These are phyloP conservation scores for Kryphioiulus occultus DNA, from an alignment of 2,888 invertebrate species.

Conservation along the genomic window DNA sequence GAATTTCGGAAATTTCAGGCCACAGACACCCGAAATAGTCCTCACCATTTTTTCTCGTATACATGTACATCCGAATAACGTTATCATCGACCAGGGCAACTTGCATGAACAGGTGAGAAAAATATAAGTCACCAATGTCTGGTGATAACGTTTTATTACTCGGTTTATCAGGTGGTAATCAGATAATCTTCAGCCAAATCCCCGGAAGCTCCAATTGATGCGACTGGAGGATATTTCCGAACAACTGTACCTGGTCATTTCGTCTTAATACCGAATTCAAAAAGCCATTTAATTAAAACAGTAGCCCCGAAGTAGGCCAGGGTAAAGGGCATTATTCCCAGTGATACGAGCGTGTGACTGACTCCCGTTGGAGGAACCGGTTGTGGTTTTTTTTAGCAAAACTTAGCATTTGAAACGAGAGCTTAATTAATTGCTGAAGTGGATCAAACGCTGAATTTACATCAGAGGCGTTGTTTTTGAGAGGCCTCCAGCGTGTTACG, in stretches of 20 bases:
- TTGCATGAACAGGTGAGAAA: background rate
- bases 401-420: background rate
- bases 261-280: background rate
- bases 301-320: slow-evolving; percentile 9
- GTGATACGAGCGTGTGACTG: background rate
- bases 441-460: background rate
- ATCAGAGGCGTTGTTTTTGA: background rate
- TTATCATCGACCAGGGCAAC: too few relatives aligned
- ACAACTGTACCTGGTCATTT: background rate
- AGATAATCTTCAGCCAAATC: background rate
- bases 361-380: background rate
- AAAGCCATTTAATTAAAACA: background rate
- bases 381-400: background rate
- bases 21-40: too few relatives aligned
- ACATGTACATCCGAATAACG: too few relatives aligned
- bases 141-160: background rate
- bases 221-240: background rate
- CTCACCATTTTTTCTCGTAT: too few relatives aligned
- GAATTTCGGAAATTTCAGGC: too few relatives aligned
- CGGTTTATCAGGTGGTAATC: too few relatives aligned
- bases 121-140: background rate
- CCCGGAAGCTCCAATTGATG: background rate
- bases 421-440: background rate
- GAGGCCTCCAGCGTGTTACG: background rate
- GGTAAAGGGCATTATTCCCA: slow-evolving; percentile 1